Base-by-base conservation (phyloP, 2,888 invertebrate genomes). In the Drosophila hamatofila region DNA sequence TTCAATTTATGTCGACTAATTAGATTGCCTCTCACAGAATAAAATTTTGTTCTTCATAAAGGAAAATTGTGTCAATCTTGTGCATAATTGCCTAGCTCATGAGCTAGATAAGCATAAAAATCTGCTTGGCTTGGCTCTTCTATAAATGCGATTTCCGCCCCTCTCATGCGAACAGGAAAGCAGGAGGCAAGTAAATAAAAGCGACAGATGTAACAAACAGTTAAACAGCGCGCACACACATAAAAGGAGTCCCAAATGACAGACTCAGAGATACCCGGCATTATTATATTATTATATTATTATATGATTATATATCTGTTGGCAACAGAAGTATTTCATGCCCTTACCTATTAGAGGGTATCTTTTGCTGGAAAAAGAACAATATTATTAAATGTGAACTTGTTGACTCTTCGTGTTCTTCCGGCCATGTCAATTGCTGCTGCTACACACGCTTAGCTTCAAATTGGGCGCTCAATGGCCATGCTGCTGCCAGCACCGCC, bases 321-420 rank as follows among this genome's bases (percentile, higher is more conserved):
- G 18, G 12, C 9, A 18, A 9, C 6, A 11, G 9, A n/a, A 46
- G 16, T 16, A 25, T 23, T 16, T 23, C 0, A 37, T 16, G 14
- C 1, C 0, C 42, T 5, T 23, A 35, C 5, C 16, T 6, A 1
- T 18, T 37, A 37, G 18, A 37, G 35, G 16, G 58, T 37, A 58
- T 58, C n/a, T 16, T 14, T 35, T 14, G 35, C 35, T 35, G 35
- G 35, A 6, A 35, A 35, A 35, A 25, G 27, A 48, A 37, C 21
- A 25, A n/a, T 48, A n/a, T 48, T 48, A n/a, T n/a, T 11, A 4
- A 6, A 66, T 55, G 49, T 39, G 30, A 56, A 21, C 60, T 67
- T 76, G 76, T 58, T 80, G 61, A 46, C 60, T 70, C 56, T n/a
- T 33, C 56, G 42, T 33, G 51, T 51, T 52, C 27, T 56, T 25